Evolutionary conservation across 2,797 vertebrate species (phyloP), one percentile per base, ranked within the genome.

Genomic region (Phyllotis vaccarum): DNA sequence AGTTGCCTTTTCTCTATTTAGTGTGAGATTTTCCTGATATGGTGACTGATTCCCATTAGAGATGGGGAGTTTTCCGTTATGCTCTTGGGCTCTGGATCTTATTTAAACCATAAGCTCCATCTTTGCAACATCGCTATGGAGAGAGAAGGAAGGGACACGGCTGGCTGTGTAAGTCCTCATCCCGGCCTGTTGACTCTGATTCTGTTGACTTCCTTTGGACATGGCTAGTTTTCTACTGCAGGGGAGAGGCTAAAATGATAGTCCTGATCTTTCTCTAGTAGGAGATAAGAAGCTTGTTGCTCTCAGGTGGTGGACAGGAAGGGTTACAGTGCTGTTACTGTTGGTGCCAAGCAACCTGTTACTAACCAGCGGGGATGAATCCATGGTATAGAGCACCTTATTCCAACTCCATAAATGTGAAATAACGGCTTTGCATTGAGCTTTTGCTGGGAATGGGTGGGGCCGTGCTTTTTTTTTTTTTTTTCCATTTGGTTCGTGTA

Each of bases 31-130:
- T 82, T 81, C 19, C 58, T 91, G 34, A 43, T 70, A 31, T 49
- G 58, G 70, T 56, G 17, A 88, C 6, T 88, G 37, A 56, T 62
- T 80, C 43, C 16, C 68, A 0, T 54, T 93, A 88, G 93, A 68
- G 56, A 40, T 12, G 40, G 21, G n/a, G 6, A 34, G 19, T 86
- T 83, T 78, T 83, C 2, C 86, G 60, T 49, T 75, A 58, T 49
- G 9, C 60, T 68, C 17, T 92, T 21, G 70, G 54, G 54, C 58
- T 89, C 34, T 60, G 34, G 60, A 54, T 82, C 27, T 89, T 22
- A 83, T 75, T 94, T 74, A 72, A 91, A 81, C 10, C 49, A 85
- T 95, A 86, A 37, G 60, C 24, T 94, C 34, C 31, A 56, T 87
- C 90, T 82, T 56, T 85, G 5, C 19, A n/a, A 70, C 37, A 70